Conservation (phyloP, 2,113 vertebrate genomes). For the Hiodon tergisus region DNA sequence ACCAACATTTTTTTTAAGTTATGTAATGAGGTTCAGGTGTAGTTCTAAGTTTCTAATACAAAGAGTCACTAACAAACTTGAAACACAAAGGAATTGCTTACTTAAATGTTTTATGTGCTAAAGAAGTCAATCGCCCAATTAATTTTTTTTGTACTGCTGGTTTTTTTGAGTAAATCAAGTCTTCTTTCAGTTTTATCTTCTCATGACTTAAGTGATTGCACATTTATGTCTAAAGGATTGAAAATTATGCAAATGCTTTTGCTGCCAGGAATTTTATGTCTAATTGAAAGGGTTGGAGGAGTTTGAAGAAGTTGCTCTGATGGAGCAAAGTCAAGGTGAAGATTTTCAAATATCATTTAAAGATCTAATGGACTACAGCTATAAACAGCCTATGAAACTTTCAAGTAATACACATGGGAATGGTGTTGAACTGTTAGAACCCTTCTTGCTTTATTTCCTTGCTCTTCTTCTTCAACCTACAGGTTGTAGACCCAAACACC, state of each 20-base stretch:
- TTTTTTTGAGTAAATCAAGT: constrained; percentile 17
- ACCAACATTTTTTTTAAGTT: constrained; percentile 5
- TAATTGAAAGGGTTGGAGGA: constrained; percentile 7
- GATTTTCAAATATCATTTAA: neutral
- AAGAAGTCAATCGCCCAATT: neutral
- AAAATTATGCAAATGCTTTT: constrained; percentile 18
- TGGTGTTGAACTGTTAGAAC: too few species aligned
- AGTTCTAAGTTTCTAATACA: constrained; percentile 3
- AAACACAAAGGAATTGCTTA: neutral
- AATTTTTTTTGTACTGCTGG: neutral
- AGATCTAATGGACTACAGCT: neutral
- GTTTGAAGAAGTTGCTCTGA: neutral
- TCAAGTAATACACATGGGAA: too few species aligned
- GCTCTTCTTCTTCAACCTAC: neutral
- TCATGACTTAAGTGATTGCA: constrained; percentile 11
- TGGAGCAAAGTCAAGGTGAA: neutral
- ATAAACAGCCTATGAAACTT: neutral
- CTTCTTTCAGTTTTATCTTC: constrained; percentile 17
- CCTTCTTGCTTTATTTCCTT: neutral
- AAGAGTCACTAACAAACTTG: neutral
- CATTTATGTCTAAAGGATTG: constrained; percentile 4
- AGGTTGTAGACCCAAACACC: neutral
- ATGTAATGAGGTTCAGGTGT: neutral
- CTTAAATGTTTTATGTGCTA: neutral
- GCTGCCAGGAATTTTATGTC: neutral